Evolutionary conservation across 2,113 vertebrate genomes (phyloP).

Genomic region (Callorhinus ursinus): DNA sequence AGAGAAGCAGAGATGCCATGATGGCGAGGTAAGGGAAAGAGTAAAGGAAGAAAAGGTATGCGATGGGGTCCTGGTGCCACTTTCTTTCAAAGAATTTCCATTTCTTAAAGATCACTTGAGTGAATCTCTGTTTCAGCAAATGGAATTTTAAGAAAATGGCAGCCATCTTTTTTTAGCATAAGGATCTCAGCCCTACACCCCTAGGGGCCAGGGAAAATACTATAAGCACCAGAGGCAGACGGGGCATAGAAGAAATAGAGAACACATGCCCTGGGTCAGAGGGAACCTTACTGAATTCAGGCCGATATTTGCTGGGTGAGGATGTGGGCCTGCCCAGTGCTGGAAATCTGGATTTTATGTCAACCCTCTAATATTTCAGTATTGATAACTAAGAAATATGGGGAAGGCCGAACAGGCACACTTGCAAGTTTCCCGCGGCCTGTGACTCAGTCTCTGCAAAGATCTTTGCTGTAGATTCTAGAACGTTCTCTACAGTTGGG

Average conservation of each 20-base stretch:
- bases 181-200: too few species aligned
- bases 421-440: rapidly evolving
- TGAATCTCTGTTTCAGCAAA: background rate
- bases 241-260: background rate
- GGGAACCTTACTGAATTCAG: background rate
- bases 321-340: background rate
- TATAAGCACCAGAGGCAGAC: too few species aligned
- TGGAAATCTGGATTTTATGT: background rate
- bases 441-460: background rate
- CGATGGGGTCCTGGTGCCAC: background rate
- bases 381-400: background rate
- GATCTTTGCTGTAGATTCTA: background rate
- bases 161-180: background rate
- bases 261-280: background rate
- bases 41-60: background rate
- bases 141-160: background rate
- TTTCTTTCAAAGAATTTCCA: too few species aligned
- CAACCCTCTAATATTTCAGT: background rate
- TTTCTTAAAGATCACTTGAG: background rate
- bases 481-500: background rate
- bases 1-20: background rate
- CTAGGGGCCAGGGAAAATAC: background rate
- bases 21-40: rapidly evolving
- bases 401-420: background rate
- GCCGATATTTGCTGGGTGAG: background rate